Percentiles rank a stretch among this genome's conserved stretches.
Conservation (phyloP, 2,797 vertebrate species). For the Hippoglossus hippoglossus region DNA sequence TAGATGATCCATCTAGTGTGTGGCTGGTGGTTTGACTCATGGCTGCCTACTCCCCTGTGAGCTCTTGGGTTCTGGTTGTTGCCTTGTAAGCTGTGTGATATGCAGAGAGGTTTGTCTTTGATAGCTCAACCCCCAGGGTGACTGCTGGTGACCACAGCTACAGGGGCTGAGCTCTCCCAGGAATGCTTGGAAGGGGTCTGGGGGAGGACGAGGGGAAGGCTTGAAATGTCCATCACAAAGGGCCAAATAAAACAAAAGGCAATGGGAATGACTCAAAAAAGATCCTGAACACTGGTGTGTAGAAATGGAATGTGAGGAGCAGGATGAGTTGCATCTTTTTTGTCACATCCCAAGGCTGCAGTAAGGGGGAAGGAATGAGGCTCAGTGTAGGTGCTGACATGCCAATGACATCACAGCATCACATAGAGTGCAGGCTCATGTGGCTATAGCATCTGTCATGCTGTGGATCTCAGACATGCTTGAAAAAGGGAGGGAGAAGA, state of each 20-base stretch:
- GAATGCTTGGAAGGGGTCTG: conserved; percentile 50
- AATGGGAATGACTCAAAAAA: conserved; percentile 36
- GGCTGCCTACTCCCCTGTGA: conserved; percentile 18
- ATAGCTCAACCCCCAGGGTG: conserved; percentile 49
- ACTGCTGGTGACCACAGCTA: conserved; percentile 44
- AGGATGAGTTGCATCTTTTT: conserved; percentile 54
- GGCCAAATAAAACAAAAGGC: conserved; percentile 63
- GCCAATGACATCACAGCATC: conserved; percentile 36
- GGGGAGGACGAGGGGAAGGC: conserved; percentile 9
- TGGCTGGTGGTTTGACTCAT: conserved; percentile 27
- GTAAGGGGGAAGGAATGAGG: conserved; percentile 26
- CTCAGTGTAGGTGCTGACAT: conserved; percentile 20
- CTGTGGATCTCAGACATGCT: conserved; percentile 13
- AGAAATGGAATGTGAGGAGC: conserved; percentile 38
- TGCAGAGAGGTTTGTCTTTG: conserved; percentile 53
- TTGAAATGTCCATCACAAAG: conserved; percentile 74
- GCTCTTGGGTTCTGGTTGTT: conserved; percentile 41
- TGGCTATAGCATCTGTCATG: conserved; percentile 14
- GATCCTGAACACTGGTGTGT: conserved; percentile 41
- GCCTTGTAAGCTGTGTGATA: conserved; percentile 64
- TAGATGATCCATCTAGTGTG: conserved; percentile 22
- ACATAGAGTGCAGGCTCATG: not conserved
- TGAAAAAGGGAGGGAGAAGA: not conserved
- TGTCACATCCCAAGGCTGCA: conserved; percentile 21
- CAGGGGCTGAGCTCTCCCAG: conserved; percentile 53